Conservation (phyloP, 2,888 invertebrate genomes). For the Gastrophysa polygoni region DNA sequence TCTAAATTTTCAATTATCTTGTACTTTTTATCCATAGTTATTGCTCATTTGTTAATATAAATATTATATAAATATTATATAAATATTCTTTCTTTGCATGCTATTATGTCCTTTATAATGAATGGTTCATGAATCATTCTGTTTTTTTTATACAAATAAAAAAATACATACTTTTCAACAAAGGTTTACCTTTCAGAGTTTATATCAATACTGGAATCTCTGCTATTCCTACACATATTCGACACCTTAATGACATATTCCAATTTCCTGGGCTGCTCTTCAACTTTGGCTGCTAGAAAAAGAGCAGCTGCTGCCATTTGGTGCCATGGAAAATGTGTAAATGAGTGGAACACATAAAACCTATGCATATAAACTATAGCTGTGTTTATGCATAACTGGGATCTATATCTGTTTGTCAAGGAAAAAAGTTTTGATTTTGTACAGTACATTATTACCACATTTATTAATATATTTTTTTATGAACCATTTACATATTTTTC, state of each 20-base stretch:
- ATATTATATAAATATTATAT: too few species aligned
- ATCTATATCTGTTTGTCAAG: slow-evolving; percentile 61
- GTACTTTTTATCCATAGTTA: too few species aligned
- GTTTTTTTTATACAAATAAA: too few species aligned
- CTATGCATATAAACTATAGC: slow-evolving; percentile 99
- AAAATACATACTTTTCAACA: background rate
- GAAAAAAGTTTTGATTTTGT: slow-evolving; percentile 39
- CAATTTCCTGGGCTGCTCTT: slow-evolving; percentile 96
- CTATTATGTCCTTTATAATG: too few species aligned
- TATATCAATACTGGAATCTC: slow-evolving; percentile 68
- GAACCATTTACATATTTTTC: too few species aligned
- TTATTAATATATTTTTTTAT: too few species aligned
- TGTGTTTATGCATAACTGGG: slow-evolving; percentile 97
- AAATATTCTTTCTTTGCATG: too few species aligned
- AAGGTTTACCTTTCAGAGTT: slow-evolving; percentile 73
- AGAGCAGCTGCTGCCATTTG: slow-evolving; percentile 93
- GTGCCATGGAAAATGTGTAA: slow-evolving; percentile 93
- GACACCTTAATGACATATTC: slow-evolving; percentile 96
- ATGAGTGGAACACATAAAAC: slow-evolving; percentile 98
- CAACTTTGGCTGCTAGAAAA: slow-evolving; percentile 97
- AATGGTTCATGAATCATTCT: too few species aligned
- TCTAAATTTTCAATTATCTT: too few species aligned
- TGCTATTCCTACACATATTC: slow-evolving; percentile 82
- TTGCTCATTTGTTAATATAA: too few species aligned
- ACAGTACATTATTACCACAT: background rate